Conservation (phyloP, 2,113 vertebrate genomes). For the Deroptyus accipitrinus region DNA sequence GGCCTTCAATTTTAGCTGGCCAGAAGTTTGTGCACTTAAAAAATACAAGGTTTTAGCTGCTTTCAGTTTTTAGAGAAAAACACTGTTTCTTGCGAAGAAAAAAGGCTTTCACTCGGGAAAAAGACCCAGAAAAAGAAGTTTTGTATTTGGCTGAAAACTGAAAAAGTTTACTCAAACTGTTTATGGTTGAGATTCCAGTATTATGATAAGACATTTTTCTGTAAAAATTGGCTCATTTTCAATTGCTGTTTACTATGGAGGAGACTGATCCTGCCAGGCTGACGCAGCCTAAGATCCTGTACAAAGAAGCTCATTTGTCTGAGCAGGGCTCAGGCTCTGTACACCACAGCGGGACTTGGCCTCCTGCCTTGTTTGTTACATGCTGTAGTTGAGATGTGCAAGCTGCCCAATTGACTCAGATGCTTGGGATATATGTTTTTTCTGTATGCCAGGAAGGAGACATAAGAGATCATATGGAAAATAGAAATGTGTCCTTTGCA, state of each 20-base stretch:
- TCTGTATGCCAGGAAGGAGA: neutral
- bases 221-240: neutral
- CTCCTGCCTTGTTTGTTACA: neutral
- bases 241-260: neutral
- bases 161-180: neutral
- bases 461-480: neutral
- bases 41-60: neutral
- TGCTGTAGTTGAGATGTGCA: neutral
- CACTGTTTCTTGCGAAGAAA: neutral
- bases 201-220: slow-evolving; percentile 6
- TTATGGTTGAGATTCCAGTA: neutral
- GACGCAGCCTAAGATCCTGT: neutral
- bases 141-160: neutral
- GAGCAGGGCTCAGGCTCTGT: neutral
- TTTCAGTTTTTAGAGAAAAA: neutral
- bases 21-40: neutral
- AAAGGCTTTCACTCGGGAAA: neutral
- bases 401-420: neutral
- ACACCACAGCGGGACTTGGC: neutral
- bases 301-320: neutral
- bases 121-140: neutral
- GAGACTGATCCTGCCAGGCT: neutral
- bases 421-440: neutral
- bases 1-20: neutral
- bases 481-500: neutral